phyloP scores from a whole-genome alignment of 2,113 vertebrate species.

The Struthio camelus region DNA sequence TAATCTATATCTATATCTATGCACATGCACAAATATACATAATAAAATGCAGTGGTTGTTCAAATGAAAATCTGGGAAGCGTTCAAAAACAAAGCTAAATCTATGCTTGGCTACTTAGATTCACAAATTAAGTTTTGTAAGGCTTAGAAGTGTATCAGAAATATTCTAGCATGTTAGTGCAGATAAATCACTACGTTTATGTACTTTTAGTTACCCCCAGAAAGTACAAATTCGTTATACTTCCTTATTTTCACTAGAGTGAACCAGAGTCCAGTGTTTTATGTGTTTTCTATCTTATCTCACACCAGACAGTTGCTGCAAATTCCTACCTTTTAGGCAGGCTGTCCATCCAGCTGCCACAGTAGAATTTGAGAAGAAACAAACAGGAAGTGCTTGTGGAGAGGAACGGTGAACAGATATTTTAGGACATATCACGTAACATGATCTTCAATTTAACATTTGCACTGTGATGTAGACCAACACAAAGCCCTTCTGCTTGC shows the following conservation, averaged over 20 bases:
- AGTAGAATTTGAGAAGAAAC: background rate
- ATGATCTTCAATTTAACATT: background rate
- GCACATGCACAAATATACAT: conserved; percentile 51
- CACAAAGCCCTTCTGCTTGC: background rate
- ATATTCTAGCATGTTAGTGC: background rate
- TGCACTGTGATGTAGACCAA: background rate
- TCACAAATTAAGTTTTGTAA: conserved; percentile 12
- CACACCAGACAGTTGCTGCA: background rate
- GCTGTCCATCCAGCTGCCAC: background rate
- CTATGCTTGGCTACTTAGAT: background rate
- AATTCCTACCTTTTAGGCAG: background rate
- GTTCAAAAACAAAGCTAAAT: conserved; percentile 5
- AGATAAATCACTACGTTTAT: background rate
- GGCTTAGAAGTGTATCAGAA: background rate
- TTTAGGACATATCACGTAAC: background rate
- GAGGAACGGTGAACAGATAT: background rate
- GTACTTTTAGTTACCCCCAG: background rate
- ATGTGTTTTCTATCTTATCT: background rate
- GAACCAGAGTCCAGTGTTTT: background rate
- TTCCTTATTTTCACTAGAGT: conserved; percentile 1
- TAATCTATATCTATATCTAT: conserved; percentile 44
- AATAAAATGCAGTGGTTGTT: conserved; percentile 35
- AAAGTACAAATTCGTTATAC: background rate
- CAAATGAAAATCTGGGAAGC: background rate
- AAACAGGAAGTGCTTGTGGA: background rate